These are phyloP conservation scores for Pelodiscus sinensis DNA, from an alignment of 2,113 vertebrate species.

Conservation along the genomic window DNA sequence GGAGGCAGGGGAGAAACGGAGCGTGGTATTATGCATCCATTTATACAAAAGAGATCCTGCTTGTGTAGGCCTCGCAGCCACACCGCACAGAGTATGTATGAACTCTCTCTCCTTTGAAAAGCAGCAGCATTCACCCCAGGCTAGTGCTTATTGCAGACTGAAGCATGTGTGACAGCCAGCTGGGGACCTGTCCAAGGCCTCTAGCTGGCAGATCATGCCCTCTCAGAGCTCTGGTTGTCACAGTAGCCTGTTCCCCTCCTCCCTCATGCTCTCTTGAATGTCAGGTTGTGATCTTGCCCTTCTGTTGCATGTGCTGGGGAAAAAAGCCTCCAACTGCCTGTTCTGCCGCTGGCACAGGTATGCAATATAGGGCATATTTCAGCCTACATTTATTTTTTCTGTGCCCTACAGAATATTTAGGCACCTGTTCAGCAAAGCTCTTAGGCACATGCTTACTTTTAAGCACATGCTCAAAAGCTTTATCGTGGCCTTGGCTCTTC, in stretches of 20 bases:
- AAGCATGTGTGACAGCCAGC: conserved; percentile 42
- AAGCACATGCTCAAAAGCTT: conserved; percentile 73
- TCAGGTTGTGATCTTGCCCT: conserved; percentile 52
- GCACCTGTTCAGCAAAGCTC: conserved; percentile 68
- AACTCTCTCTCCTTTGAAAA: neutral
- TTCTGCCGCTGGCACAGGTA: conserved; percentile 41
- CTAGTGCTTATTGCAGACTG: neutral
- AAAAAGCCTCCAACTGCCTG: conserved; percentile 47
- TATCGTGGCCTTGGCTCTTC: conserved; percentile 63
- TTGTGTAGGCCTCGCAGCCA: rapidly evolving
- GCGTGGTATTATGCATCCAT: neutral
- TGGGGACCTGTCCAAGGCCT: conserved; percentile 18
- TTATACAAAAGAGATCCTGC: rapidly evolving
- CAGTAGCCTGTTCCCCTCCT: neutral
- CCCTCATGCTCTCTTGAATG: neutral
- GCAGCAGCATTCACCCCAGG: neutral
- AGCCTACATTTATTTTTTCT: conserved; percentile 70
- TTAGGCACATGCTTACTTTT: conserved; percentile 72
- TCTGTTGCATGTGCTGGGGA: neutral
- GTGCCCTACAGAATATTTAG: conserved; percentile 65
- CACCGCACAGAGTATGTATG: rapidly evolving
- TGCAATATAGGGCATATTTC: conserved; percentile 31
- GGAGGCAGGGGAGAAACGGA: neutral
- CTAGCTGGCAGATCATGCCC: conserved; percentile 7
- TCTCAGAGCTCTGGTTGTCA: conserved; percentile 3